These are phyloP conservation scores for Galagoides demidoff DNA, from an alignment of 2,797 vertebrate genomes.

Conservation along the genomic window DNA sequence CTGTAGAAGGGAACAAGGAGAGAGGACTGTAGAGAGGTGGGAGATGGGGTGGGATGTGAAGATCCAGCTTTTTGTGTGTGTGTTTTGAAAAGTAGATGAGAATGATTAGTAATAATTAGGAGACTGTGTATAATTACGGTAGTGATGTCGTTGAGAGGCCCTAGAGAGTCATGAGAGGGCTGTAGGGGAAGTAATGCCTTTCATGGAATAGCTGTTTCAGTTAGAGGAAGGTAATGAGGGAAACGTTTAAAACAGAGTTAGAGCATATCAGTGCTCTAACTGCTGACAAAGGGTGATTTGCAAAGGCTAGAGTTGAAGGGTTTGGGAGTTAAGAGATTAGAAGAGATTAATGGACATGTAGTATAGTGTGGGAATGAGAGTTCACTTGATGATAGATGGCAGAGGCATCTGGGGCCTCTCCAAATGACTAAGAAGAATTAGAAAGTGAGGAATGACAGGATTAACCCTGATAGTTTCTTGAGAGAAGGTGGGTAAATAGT, in stretches of 20 bases:
- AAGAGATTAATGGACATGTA: constrained; percentile 66
- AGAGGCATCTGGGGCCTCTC: background rate
- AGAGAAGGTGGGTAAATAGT: constrained; percentile 39
- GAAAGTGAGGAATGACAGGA: constrained; percentile 71
- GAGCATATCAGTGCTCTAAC: background rate
- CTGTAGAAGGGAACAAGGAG: background rate
- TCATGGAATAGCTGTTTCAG: background rate
- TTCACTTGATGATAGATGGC: constrained; percentile 39
- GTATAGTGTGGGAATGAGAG: background rate
- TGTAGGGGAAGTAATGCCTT: background rate
- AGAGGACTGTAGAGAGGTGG: background rate
- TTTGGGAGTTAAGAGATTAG: constrained; percentile 66
- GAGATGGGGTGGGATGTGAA: fast-evolving
- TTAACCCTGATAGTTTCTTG: constrained; percentile 59
- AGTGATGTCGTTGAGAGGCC: background rate
- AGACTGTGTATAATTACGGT: background rate
- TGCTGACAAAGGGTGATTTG: constrained; percentile 65
- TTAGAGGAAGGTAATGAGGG: background rate
- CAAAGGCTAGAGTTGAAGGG: constrained; percentile 58
- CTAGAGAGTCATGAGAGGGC: background rate
- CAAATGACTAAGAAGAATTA: constrained; percentile 46
- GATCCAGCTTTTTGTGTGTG: background rate
- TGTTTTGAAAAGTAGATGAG: background rate
- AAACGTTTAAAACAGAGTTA: background rate
- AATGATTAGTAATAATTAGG: background rate